A percentile compares a stretch with the other conserved stretches of the same genome.
These are phyloP conservation scores for Donacobius atricapilla DNA, from an alignment of 2,113 vertebrate species.

Conservation along the genomic window DNA sequence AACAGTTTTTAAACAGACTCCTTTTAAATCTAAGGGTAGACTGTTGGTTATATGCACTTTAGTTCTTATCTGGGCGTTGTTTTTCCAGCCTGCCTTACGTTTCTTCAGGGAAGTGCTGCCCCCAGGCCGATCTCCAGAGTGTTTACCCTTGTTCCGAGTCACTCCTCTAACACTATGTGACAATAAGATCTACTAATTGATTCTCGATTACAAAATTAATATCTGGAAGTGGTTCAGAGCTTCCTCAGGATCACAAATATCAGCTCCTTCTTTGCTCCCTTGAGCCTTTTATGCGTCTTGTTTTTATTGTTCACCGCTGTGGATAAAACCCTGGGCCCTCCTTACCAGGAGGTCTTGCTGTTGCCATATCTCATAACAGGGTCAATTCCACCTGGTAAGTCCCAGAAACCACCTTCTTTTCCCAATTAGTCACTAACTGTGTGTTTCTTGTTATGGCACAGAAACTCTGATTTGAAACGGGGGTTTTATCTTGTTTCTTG, in stretches of 20 bases:
- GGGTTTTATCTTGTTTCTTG: background rate
- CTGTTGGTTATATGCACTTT: background rate
- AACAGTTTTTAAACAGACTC: background rate
- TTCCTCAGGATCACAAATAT: background rate
- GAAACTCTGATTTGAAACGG: background rate
- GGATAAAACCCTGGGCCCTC: background rate
- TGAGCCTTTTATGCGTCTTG: background rate
- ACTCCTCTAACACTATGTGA: background rate
- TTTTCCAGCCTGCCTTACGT: background rate
- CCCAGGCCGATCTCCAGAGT: background rate
- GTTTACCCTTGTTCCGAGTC: background rate
- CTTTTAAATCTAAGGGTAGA: background rate
- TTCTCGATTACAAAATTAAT: background rate
- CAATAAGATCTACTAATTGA: background rate
- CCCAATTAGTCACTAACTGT: background rate
- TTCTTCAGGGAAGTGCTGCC: background rate
- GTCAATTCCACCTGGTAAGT: background rate
- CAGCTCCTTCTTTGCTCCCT: background rate
- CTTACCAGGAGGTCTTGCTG: background rate
- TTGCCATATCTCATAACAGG: background rate
- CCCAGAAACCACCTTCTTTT: background rate
- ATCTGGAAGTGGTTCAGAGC: background rate
- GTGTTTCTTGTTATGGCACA: background rate
- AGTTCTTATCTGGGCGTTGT: background rate
- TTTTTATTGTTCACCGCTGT: accelerated